These are phyloP conservation scores for Heliconius hortense DNA, from an alignment of 2,888 invertebrate genomes.

Conservation along the genomic window DNA sequence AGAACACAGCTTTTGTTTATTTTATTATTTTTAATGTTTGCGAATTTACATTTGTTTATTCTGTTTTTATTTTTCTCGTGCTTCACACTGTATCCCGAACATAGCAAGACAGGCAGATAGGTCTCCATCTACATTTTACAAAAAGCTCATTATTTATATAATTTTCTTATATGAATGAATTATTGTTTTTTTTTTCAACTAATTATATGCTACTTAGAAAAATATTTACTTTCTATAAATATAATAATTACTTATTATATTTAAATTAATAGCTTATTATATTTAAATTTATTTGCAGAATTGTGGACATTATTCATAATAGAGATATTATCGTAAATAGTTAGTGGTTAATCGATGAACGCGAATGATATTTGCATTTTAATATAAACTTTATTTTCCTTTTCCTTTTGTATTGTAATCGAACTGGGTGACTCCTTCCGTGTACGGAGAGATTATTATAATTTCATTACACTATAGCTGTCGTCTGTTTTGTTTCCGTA, in stretches of 20 bases:
- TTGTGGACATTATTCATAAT: slow-evolving; percentile 37
- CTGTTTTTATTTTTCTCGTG: no score
- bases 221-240: slow-evolving; percentile 47
- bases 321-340: slow-evolving; percentile 42
- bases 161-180: background rate
- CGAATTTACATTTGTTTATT: no score
- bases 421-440: slow-evolving; percentile 22
- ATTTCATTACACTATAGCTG: background rate
- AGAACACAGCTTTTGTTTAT: no score
- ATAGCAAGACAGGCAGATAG: no score
- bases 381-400: slow-evolving; percentile 28
- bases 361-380: slow-evolving; percentile 34
- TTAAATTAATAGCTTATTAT: slow-evolving; percentile 48
- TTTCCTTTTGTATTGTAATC: slow-evolving; percentile 26
- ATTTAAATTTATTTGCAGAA: slow-evolving; percentile 45
- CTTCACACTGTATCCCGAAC: no score
- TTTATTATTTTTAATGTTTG: no score
- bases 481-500: background rate
- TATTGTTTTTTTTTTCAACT: background rate
- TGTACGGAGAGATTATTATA: background rate
- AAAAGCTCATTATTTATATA: background rate
- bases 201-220: slow-evolving; percentile 23
- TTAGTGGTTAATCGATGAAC: slow-evolving; percentile 38
- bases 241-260: slow-evolving; percentile 48
- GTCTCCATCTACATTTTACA: background rate